Base-by-base conservation (phyloP, 2,113 vertebrate genomes). In the Aspiorhynchus laticeps region DNA sequence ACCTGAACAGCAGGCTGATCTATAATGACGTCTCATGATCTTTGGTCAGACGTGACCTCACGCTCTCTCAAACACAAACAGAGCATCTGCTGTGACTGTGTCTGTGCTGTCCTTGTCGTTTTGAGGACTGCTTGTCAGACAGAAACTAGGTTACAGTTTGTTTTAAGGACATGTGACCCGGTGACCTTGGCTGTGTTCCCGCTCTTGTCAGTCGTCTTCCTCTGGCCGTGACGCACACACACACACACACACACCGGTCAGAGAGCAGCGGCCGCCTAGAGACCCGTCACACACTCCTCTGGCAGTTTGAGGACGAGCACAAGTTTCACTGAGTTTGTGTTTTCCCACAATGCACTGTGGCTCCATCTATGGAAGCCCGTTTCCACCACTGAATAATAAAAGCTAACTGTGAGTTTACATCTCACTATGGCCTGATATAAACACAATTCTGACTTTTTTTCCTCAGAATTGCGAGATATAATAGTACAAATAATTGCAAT, bases 121-220 rank as follows among this genome's bases (percentile, higher is more conserved):
- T 61, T 83, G 63, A 53, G 51, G 79, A 61, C 67, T 65, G 26
- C n/a, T 31, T 67, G 73, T 73, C 84, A 82, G 74, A 53, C 78
- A 77, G 89, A 91, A 95, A 94, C 88, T 94, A 92, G 94, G 94
- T 93, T 95, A 93, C 86, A 90, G 87, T 95, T 94, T 93, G 94
- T 91, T 94, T 93, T 92, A 90, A 92, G 94, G 94, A 95, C 93
- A 92, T 91, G 84, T 76, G 91, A 87, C 87, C 94, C 82, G 14
- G 3, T 90, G 91, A 94, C 94, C 93, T 91, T 91, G 93, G 92
- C 92, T 90, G 86, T 87, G 90, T 91, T 93, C 91, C 93, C 90
- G 89, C 89, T 91, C 87, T 5, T 75, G 67, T 80, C 80, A 85
- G 86, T 80, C 53, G 28, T 77, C 38, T 86, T 36, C 71, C 74